A percentile compares a stretch with the other conserved stretches of the same genome.
phyloP scores from a whole-genome alignment of 2,888 invertebrate genomes.

The Sepiola atlantica region DNA sequence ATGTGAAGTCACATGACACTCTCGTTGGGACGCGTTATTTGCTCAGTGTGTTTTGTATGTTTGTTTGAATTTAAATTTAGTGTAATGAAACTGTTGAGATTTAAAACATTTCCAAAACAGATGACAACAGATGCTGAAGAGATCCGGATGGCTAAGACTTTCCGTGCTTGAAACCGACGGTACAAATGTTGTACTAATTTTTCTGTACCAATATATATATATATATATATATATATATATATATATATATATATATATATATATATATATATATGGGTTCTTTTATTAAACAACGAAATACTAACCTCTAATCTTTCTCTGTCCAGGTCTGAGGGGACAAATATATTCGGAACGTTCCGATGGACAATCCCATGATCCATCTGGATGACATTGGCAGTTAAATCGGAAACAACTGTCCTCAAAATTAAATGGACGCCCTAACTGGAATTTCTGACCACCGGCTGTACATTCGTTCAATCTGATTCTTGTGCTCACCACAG shows the following conservation, averaged over 20 bases:
- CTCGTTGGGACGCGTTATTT: too few relatives aligned
- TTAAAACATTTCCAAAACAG: too few relatives aligned
- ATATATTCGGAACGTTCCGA: background rate
- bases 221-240: background rate
- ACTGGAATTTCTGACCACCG: background rate
- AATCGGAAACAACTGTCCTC: background rate
- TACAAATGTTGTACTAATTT: too few relatives aligned
- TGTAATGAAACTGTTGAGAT: too few relatives aligned
- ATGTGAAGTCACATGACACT: too few relatives aligned
- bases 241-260: background rate
- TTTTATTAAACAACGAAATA: background rate
- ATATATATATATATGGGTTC: background rate
- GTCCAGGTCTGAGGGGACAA: background rate
- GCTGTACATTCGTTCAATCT: background rate
- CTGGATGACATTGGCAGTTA: slow-evolving; percentile 23
- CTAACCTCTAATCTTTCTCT: background rate
- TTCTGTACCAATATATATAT: background rate
- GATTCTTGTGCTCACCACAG: background rate
- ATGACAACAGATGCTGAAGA: too few relatives aligned
- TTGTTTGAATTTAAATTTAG: too few relatives aligned
- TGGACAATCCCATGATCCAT: slow-evolving; percentile 46
- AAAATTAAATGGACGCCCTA: background rate
- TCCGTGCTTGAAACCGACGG: too few relatives aligned
- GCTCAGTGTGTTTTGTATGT: too few relatives aligned
- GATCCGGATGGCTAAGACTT: too few relatives aligned